phyloP scores from a whole-genome alignment of 2,113 vertebrate genomes.

The Epinephelus moara region DNA sequence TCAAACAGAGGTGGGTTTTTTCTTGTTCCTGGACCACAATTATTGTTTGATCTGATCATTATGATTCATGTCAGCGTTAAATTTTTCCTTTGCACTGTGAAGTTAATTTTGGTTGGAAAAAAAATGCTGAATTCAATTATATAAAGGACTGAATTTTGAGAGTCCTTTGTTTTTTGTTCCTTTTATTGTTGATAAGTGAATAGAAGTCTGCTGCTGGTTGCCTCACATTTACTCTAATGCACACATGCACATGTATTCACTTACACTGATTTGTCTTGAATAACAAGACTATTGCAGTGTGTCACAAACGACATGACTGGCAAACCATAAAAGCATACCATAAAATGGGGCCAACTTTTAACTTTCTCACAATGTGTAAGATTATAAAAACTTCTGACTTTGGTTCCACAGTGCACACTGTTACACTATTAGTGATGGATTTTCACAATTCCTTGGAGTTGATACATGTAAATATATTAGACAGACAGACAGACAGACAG shows the following conservation, averaged over 20 bases:
- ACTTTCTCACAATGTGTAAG: background rate
- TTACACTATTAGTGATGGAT: too few species aligned
- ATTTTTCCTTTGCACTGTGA: too few species aligned
- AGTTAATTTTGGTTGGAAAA: background rate
- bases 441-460: too few species aligned
- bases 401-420: background rate
- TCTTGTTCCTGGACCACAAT: background rate
- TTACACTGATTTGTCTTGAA: background rate
- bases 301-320: background rate
- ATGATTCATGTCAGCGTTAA: background rate
- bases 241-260: background rate
- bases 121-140: too few species aligned
- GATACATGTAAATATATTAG: too few species aligned
- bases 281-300: background rate
- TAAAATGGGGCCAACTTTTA: background rate
- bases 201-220: background rate
- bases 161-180: background rate
- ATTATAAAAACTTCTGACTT: background rate
- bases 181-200: background rate
- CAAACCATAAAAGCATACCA: too few species aligned
- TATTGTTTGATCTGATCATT: background rate
- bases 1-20: background rate
- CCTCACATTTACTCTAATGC: background rate
- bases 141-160: too few species aligned
- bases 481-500: too few species aligned